A percentile compares a stretch with the other conserved stretches of the same genome.
phyloP scores from a whole-genome alignment of 2,888 invertebrate genomes.

The Chrysolina americana region DNA sequence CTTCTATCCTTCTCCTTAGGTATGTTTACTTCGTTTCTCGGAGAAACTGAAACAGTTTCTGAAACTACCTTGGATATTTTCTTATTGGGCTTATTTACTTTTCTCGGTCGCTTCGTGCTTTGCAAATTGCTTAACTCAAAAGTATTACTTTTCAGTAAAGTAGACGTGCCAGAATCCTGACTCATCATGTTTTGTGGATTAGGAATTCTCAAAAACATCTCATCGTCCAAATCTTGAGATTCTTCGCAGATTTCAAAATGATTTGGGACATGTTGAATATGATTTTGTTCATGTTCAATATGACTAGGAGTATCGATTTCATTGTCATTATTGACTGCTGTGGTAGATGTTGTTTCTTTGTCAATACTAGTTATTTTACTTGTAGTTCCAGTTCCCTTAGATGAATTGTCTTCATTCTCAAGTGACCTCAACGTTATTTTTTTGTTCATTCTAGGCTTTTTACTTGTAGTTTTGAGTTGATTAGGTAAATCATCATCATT shows the following conservation, averaged over 20 bases:
- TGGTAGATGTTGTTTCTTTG: background rate
- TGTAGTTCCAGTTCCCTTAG: background rate
- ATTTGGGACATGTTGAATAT: background rate
- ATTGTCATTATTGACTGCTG: background rate
- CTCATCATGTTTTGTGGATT: background rate
- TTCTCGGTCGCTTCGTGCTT: background rate
- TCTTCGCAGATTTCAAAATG: background rate
- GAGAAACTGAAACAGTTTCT: background rate
- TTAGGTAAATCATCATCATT: too few species aligned
- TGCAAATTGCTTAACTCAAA: constrained; percentile 1
- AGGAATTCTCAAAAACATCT: constrained; percentile 1
- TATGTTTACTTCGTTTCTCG: background rate
- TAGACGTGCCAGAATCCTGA: constrained; percentile 1
- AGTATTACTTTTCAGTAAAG: background rate
- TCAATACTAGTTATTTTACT: background rate
- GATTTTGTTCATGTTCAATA: background rate
- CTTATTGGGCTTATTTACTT: background rate
- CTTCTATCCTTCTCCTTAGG: background rate
- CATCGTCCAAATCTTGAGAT: background rate
- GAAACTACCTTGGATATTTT: background rate
- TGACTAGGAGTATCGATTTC: background rate
- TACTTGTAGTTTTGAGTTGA: too few species aligned
- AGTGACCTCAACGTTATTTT: background rate
- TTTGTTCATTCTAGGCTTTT: too few species aligned
- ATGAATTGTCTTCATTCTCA: background rate